Base-by-base conservation (phyloP, 2,888 invertebrate genomes). In the Netelia melanura region DNA sequence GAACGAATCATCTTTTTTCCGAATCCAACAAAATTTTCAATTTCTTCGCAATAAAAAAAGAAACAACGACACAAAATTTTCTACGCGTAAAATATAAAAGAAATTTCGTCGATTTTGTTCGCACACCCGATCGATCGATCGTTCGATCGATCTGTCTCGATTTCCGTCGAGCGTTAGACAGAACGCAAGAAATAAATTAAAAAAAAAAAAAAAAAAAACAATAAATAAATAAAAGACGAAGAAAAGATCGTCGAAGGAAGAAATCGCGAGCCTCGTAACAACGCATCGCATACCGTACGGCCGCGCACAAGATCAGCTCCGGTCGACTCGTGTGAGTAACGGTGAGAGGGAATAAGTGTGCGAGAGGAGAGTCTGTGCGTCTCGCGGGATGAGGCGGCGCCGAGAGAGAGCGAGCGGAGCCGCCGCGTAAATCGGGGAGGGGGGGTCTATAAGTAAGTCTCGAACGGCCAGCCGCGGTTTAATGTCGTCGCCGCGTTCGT, bases 401-500 rank as follows among this genome's bases (percentile, higher is more conserved):
- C 71, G 78, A 67, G 81, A 81, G 71, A 71, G 75, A 81, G 76
- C 75, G 83, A 85, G 85, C 77, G 68, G 75, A 64, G 68, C 76
- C 68, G 77, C 74, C 83, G 71, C 58, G 67, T 83, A 77, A 64
- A 82, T 83, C 81, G 77, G 78, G 89, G 89, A 90, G 91, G 89
- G 89, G 88, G 90, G 87, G 90, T 88, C 91, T 92, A 92, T 92
- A 93, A 92, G 93, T 93, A 92, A 92, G 92, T 91, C 91, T 91
- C 91, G 90, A 91, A 89, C 90, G 90, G 86, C 90, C 91, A 89
- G 90, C 89, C 90, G 91, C 91, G 91, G 90, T 90, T 92, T 92
- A 93, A 93, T 93, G 92, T 92, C 90, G 92, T 92, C 90, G 91
- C 90, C 91, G 92, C 92, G 90, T 92, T 89, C 92, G 92, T 92